Evolutionary conservation across 2,888 invertebrate species (phyloP), one percentile per base, ranked within the genome.

Genomic region (Xylocampa areola): DNA sequence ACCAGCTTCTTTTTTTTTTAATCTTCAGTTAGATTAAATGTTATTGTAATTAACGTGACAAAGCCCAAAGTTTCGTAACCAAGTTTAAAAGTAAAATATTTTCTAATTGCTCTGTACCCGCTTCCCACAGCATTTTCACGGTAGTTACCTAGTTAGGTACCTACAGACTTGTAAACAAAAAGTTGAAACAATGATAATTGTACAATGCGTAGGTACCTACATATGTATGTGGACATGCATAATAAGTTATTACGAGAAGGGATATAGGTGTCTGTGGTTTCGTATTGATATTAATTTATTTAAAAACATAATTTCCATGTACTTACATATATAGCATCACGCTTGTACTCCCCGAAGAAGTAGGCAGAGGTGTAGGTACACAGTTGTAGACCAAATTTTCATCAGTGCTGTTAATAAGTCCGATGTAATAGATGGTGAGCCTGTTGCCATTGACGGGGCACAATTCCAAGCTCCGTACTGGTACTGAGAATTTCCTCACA

Each of bases 61-160:
- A 43, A 6, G 30, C 19, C 11, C 2, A 45, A 27, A 6, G 33
- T 48, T 36, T 32, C n/a, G 37, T 32, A 48, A 65, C 32, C 27
- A 11, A 30, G 11, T 64, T 14, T 19, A 27, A 37, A 36, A 54
- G 1, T 25, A n/a, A 43, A 35, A 19, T 36, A 19, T 49, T 16
- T 32, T 23, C 2, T 32, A 48, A 49, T 23, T 23, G 14, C 35
- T 16, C 13, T 27, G 13, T 19, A 21, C 32, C 3, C 5, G 21
- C 48, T 70, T 73, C 70, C 44, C 74, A 73, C 43, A 29, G n/a
- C 44, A 30, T 17, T 47, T 36, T 21, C 21, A 43, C 7, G 4
- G 19, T 41, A n/a, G n/a, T n/a, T n/a, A n/a, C n/a, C n/a, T n/a
- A n/a, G n/a, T n/a, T n/a, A n/a, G n/a, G n/a, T n/a, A n/a, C n/a